phyloP scores from a whole-genome alignment of 2,888 invertebrate species.

The Caenorhabditis virilis region DNA sequence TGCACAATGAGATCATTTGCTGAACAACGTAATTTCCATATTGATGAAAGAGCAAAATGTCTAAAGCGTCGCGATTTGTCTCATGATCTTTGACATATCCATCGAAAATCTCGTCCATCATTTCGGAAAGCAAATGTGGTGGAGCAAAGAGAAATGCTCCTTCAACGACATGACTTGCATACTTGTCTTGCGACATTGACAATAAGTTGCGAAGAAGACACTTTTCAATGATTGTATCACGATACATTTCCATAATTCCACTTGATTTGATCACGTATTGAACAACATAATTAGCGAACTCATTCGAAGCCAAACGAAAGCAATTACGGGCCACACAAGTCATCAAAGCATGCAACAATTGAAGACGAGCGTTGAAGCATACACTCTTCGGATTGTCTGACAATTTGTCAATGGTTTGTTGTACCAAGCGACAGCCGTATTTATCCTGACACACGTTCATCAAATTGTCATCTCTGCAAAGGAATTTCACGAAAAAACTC shows the following conservation, averaged over 20 bases:
- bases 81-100: constrained; percentile 48
- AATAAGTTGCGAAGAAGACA: constrained; percentile 55
- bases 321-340: constrained; percentile 29
- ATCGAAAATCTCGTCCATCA: constrained; percentile 58
- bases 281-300: constrained; percentile 62
- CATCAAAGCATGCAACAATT: constrained; percentile 29
- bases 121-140: constrained; percentile 30
- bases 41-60: constrained; percentile 61
- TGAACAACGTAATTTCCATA: constrained; percentile 65
- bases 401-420: constrained; percentile 49
- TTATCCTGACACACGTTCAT: constrained; percentile 47
- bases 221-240: constrained; percentile 50
- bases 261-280: constrained; percentile 51
- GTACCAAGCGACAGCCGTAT: constrained; percentile 50
- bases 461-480: constrained; percentile 25
- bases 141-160: constrained; percentile 50
- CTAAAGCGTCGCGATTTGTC: constrained; percentile 48
- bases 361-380: constrained; percentile 19
- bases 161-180: constrained; percentile 63
- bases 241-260: constrained; percentile 40
- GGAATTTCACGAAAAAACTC: constrained; percentile 23
- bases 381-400: constrained; percentile 31
- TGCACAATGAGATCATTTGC: constrained; percentile 54
- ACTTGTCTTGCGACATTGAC: constrained; percentile 59
- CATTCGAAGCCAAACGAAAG: constrained; percentile 44